phyloP scores from a whole-genome alignment of 1,140 invertebrate species.

The Lepidurus apus region DNA sequence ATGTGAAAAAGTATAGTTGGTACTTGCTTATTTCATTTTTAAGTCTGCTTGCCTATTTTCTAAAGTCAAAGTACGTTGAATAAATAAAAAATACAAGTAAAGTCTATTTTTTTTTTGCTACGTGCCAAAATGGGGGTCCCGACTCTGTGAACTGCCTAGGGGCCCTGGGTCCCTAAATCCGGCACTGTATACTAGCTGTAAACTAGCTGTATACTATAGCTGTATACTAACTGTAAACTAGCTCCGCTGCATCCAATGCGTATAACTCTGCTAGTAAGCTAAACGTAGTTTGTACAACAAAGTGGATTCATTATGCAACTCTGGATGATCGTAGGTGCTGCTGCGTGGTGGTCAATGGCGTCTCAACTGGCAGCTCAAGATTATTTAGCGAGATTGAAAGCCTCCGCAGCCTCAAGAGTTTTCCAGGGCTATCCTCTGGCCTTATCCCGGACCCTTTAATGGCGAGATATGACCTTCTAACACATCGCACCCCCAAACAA shows the following conservation, averaged over 20 bases:
- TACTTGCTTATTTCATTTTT: too few relatives aligned
- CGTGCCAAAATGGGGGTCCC: too few relatives aligned
- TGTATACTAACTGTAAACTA: too few relatives aligned
- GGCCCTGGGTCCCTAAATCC: too few relatives aligned
- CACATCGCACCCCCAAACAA: conserved; percentile 26
- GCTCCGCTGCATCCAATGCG: conserved; percentile 17
- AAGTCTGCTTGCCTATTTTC: too few relatives aligned
- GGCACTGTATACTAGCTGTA: too few relatives aligned
- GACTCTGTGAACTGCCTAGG: too few relatives aligned
- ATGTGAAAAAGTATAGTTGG: too few relatives aligned
- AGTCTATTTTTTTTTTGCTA: too few relatives aligned
- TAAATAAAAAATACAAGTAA: too few relatives aligned
- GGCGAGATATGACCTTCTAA: conserved; percentile 35
- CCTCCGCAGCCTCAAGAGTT: conserved; percentile 36
- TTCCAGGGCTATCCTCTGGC: conserved; percentile 34
- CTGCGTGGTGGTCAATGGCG: conserved; percentile 82
- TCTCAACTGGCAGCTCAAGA: conserved; percentile 76
- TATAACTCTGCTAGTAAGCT: conserved; percentile 21
- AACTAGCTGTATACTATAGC: too few relatives aligned
- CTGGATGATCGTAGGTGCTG: conserved; percentile 40
- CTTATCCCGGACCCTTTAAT: conserved; percentile 31
- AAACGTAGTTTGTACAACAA: not conserved
- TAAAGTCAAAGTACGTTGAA: too few relatives aligned
- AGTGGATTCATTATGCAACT: not conserved
- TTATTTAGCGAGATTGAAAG: conserved; percentile 69